A percentile compares a stretch with the other conserved stretches of the same genome.
Conservation (phyloP, 2,888 invertebrate species). For the Pemphredon lugubris region DNA sequence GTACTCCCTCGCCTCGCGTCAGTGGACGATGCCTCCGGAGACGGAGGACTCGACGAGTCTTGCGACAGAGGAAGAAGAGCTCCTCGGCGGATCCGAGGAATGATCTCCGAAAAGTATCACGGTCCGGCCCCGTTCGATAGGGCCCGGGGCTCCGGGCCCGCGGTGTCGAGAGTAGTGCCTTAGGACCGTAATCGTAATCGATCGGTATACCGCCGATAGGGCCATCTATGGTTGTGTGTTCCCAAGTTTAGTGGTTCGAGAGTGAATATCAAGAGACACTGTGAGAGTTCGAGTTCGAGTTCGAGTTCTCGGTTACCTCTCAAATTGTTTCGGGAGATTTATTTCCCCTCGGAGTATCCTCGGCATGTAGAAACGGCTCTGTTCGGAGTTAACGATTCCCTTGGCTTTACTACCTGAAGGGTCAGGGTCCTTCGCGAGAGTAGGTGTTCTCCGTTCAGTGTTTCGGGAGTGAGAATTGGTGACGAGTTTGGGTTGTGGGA, state of each 20-base stretch:
- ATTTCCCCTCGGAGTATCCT: neutral
- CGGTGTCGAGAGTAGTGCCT: constrained; percentile 16
- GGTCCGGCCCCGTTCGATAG: neutral
- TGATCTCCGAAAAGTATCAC: neutral
- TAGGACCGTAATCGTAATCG: constrained; percentile 16
- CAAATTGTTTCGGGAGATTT: constrained; percentile 9
- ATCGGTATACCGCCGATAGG: constrained; percentile 12
- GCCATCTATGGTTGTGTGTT: constrained; percentile 5
- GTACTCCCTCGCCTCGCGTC: constrained; percentile 77
- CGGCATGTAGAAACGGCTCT: neutral
- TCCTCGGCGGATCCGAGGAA: constrained; percentile 12
- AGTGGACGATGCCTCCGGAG: constrained; percentile 69
- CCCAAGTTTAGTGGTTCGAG: constrained; percentile 40
- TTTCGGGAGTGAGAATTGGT: constrained; percentile 60
- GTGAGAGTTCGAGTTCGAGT: constrained; percentile 38
- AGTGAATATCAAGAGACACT: constrained; percentile 46
- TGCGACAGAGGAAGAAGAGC: constrained; percentile 50
- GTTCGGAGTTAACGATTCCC: constrained; percentile 12
- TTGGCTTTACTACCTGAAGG: constrained; percentile 46
- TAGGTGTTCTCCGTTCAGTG: constrained; percentile 40
- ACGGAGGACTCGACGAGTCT: constrained; percentile 63
- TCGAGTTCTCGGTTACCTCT: constrained; percentile 12
- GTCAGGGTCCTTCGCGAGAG: constrained; percentile 13
- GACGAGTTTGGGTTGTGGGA: constrained; percentile 44
- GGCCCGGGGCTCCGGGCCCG: neutral